Evolutionary conservation across 2,888 invertebrate genomes (phyloP).

Genomic region (Thecocarcelia acutangulata): DNA sequence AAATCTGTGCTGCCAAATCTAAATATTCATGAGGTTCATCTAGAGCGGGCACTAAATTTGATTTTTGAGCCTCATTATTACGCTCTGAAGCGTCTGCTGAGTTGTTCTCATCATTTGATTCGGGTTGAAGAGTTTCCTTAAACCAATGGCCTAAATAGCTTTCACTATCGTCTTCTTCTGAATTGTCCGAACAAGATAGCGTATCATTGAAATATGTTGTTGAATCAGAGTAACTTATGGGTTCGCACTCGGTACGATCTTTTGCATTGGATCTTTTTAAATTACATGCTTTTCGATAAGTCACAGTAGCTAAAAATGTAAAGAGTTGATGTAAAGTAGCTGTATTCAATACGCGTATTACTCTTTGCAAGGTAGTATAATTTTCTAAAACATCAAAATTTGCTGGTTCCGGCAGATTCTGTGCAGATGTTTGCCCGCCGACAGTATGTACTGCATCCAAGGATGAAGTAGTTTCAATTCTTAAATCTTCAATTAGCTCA

Average conservation of each 20-base stretch:
- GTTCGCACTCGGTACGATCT: slow-evolving; percentile 89
- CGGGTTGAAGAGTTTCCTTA: slow-evolving; percentile 93
- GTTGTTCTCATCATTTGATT: slow-evolving; percentile 82
- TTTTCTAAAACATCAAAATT: slow-evolving; percentile 81
- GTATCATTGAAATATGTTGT: slow-evolving; percentile 98
- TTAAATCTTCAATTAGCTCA: slow-evolving; percentile 80
- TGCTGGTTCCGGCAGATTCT: slow-evolving; percentile 77
- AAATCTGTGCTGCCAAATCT: slow-evolving; percentile 91
- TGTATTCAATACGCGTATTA: slow-evolving; percentile 82
- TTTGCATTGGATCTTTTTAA: slow-evolving; percentile 90
- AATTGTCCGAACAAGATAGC: slow-evolving; percentile 94
- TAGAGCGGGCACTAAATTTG: slow-evolving; percentile 87
- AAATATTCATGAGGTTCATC: slow-evolving; percentile 94
- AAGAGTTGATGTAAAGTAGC: slow-evolving; percentile 85
- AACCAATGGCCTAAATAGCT: slow-evolving; percentile 91
- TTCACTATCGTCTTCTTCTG: slow-evolving; percentile 88
- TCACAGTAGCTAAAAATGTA: slow-evolving; percentile 93
- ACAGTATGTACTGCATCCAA: slow-evolving; percentile 71
- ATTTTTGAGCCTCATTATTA: slow-evolving; percentile 82
- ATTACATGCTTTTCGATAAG: slow-evolving; percentile 94
- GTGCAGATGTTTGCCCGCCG: slow-evolving; percentile 74
- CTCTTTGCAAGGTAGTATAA: slow-evolving; percentile 81
- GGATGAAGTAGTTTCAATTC: slow-evolving; percentile 80
- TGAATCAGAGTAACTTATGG: slow-evolving; percentile 92
- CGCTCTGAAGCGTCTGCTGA: slow-evolving; percentile 83